phyloP scores from a whole-genome alignment of 2,113 vertebrate species.

The Anser brachyrhynchus region DNA sequence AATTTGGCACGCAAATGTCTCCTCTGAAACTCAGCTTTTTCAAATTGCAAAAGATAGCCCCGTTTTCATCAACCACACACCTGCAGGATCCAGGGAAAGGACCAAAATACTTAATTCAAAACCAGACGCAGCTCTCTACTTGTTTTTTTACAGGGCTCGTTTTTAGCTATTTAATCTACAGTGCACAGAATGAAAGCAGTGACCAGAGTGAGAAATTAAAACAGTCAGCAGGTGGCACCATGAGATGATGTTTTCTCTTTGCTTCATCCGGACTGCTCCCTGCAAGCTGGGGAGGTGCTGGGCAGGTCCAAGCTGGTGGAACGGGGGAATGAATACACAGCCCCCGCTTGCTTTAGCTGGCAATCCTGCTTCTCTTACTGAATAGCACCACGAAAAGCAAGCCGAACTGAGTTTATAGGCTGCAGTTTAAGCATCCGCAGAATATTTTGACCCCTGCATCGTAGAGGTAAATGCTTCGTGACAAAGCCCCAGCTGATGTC shows the following conservation, averaged over 20 bases:
- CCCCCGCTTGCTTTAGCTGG: accelerated
- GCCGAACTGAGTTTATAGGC: neutral
- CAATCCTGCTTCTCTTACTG: accelerated
- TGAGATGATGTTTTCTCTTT: neutral
- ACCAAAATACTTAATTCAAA: neutral
- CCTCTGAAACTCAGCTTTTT: neutral
- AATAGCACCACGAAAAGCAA: neutral
- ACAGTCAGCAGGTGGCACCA: slow-evolving; percentile 15
- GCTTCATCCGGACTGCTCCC: too few species aligned
- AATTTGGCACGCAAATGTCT: neutral
- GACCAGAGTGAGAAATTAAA: accelerated
- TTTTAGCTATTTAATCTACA: accelerated
- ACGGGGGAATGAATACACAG: accelerated
- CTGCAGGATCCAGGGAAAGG: neutral
- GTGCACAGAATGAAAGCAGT: neutral
- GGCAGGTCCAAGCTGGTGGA: accelerated
- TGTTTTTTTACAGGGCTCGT: neutral
- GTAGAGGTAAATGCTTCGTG: neutral
- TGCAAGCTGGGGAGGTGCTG: neutral
- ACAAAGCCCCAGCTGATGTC: neutral
- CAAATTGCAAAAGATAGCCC: neutral
- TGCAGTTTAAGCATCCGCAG: neutral
- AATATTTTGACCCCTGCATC: neutral
- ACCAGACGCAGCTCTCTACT: accelerated
- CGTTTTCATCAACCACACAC: neutral